phyloP scores from a whole-genome alignment of 2,888 invertebrate species.

The Eulithis testata region DNA sequence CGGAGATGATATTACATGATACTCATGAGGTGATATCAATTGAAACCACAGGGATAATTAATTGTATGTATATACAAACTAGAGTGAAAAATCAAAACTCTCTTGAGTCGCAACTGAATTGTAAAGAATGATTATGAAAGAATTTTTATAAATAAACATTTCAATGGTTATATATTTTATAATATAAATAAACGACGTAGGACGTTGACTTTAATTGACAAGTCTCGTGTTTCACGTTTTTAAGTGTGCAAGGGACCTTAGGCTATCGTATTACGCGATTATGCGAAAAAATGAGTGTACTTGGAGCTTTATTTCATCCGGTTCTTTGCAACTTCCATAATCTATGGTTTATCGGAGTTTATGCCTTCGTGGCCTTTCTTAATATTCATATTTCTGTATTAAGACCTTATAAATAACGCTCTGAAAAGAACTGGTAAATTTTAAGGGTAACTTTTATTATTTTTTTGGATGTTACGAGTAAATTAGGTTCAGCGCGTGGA shows the following conservation, averaged over 20 bases:
- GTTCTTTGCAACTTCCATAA: slow-evolving; percentile 39
- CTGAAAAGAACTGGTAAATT: slow-evolving; percentile 19
- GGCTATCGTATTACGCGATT: slow-evolving; percentile 50
- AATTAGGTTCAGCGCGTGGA: slow-evolving; percentile 9
- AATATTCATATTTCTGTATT: slow-evolving; percentile 38
- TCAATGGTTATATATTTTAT: no score
- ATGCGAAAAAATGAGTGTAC: slow-evolving; percentile 38
- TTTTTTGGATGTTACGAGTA: slow-evolving; percentile 9
- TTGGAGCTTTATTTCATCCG: slow-evolving; percentile 47
- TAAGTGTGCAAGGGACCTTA: background rate
- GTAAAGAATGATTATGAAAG: no score
- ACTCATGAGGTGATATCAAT: no score
- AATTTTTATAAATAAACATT: no score
- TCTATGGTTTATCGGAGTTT: slow-evolving; percentile 47
- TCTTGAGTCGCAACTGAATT: no score
- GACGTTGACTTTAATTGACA: no score
- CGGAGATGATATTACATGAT: no score
- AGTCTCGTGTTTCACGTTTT: background rate
- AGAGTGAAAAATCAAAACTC: no score
- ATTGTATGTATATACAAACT: no score
- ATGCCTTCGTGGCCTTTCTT: slow-evolving; percentile 33
- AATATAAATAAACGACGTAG: no score
- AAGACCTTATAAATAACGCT: slow-evolving; percentile 27
- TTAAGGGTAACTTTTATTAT: slow-evolving; percentile 18
- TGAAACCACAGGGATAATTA: no score